Evolutionary conservation across 2,888 invertebrate species (phyloP).

Genomic region (Cheilosia grossa): DNA sequence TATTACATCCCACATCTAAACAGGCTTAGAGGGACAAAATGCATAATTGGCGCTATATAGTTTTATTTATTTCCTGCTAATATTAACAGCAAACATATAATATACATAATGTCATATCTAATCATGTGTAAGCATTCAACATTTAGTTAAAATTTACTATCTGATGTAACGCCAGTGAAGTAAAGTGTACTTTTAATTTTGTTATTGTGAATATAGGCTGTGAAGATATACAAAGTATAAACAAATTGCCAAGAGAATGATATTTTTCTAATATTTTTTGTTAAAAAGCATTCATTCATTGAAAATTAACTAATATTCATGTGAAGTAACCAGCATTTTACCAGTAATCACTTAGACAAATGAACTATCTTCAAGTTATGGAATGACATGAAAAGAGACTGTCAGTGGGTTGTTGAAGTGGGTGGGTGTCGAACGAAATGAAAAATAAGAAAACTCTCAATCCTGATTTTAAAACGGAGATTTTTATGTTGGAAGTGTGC

Average conservation of each 20-base stretch:
- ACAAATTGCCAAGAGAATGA: background rate
- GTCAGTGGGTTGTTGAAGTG: too few relatives aligned
- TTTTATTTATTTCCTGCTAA: conserved; percentile 31
- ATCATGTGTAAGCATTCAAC: conserved; percentile 33
- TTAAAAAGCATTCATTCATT: conserved; percentile 16
- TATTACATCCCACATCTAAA: conserved; percentile 29
- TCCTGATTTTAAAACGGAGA: too few relatives aligned
- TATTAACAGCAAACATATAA: conserved; percentile 53
- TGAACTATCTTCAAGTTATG: too few relatives aligned
- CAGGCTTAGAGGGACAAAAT: conserved; percentile 7
- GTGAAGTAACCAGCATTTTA: too few relatives aligned
- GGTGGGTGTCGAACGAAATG: too few relatives aligned
- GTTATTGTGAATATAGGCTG: conserved; percentile 27
- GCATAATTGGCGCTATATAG: conserved; percentile 6
- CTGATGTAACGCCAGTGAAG: conserved; percentile 58
- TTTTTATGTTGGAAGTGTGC: too few relatives aligned
- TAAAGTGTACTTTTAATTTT: conserved; percentile 45
- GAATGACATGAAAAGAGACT: too few relatives aligned
- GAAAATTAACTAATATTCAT: background rate
- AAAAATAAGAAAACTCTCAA: too few relatives aligned
- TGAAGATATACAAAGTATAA: background rate
- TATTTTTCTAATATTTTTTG: background rate
- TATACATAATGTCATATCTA: conserved; percentile 42
- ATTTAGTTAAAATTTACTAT: conserved; percentile 23
- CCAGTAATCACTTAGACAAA: too few relatives aligned